A percentile compares a stretch with the other conserved stretches of the same genome.
These are phyloP conservation scores for Melanostoma scalare DNA, from an alignment of 2,888 invertebrate genomes.

Conservation along the genomic window DNA sequence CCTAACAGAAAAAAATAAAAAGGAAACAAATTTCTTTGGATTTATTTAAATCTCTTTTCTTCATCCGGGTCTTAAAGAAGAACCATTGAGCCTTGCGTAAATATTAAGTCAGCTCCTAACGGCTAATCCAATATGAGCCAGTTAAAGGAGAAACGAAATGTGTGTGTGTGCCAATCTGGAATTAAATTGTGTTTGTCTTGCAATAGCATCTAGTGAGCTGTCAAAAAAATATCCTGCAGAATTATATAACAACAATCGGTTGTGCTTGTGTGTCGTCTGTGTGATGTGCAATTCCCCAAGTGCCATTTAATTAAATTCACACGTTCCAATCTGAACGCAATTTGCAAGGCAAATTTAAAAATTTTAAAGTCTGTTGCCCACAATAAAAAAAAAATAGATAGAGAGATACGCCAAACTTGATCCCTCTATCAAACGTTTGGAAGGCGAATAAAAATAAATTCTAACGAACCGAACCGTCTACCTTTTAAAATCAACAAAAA, in stretches of 20 bases:
- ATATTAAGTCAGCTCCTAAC: neutral
- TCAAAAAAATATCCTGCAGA: slow-evolving; percentile 44
- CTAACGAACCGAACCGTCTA: slow-evolving; percentile 33
- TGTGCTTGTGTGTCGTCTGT: slow-evolving; percentile 28
- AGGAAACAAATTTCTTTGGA: no score
- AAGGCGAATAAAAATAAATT: slow-evolving; percentile 9
- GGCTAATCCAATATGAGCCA: slow-evolving; percentile 26
- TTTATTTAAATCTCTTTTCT: neutral
- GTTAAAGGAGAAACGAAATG: neutral
- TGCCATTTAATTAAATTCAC: slow-evolving; percentile 36
- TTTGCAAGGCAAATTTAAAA: no score
- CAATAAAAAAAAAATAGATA: neutral
- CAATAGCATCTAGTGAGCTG: slow-evolving; percentile 11
- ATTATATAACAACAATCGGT: slow-evolving; percentile 66
- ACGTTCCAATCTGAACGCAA: no score
- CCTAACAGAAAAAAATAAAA: no score
- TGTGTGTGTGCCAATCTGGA: slow-evolving; percentile 9
- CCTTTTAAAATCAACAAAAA: slow-evolving; percentile 12
- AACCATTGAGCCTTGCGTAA: no score
- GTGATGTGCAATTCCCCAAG: slow-evolving; percentile 18
- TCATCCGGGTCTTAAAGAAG: slow-evolving; percentile 13
- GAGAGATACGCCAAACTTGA: slow-evolving; percentile 26
- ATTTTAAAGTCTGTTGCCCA: slow-evolving; percentile 38
- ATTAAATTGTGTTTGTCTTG: slow-evolving; percentile 13
- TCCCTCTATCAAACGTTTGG: neutral